Conservation (phyloP, 2,113 vertebrate species). For the Caranx ignobilis region DNA sequence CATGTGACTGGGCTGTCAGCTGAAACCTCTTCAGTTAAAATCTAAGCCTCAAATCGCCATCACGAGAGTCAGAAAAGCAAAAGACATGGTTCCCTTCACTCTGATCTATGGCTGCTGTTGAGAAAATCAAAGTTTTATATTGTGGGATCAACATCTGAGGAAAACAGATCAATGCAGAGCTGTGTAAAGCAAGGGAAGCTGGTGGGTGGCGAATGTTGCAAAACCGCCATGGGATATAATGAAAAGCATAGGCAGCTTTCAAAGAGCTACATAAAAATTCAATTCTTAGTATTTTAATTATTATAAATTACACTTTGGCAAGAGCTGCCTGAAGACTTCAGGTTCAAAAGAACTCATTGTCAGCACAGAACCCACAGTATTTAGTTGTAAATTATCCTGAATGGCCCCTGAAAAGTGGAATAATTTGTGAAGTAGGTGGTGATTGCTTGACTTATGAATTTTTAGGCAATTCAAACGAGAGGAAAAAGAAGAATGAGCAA, state of each 20-base stretch:
- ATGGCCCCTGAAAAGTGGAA: constrained; percentile 4
- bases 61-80: constrained; percentile 24
- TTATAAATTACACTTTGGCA: not conserved
- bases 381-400: not conserved
- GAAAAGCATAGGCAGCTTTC: constrained; percentile 32
- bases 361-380: not conserved
- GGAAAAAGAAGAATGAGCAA: constrained; percentile 20
- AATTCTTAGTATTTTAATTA: not conserved
- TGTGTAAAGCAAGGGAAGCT: constrained; percentile 36
- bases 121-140: constrained; percentile 58
- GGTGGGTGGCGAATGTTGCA: constrained; percentile 21
- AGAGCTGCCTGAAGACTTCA: not conserved
- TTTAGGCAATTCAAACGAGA: constrained; percentile 33
- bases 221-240: constrained; percentile 19
- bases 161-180: constrained; percentile 58
- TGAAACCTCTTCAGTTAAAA: constrained; percentile 37
- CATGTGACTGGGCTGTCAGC: constrained; percentile 34
- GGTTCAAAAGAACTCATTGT: not conserved
- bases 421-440: not conserved
- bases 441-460: constrained; percentile 11
- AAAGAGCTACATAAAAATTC: not conserved
- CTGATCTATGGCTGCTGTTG: constrained; percentile 51
- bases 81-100: constrained; percentile 8
- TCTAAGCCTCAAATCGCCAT: constrained; percentile 22
- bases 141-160: constrained; percentile 59